Percentiles rank a stretch among this genome's conserved stretches.
Conservation (phyloP, 2,113 vertebrate species). For the Megaleporinus macrocephalus region DNA sequence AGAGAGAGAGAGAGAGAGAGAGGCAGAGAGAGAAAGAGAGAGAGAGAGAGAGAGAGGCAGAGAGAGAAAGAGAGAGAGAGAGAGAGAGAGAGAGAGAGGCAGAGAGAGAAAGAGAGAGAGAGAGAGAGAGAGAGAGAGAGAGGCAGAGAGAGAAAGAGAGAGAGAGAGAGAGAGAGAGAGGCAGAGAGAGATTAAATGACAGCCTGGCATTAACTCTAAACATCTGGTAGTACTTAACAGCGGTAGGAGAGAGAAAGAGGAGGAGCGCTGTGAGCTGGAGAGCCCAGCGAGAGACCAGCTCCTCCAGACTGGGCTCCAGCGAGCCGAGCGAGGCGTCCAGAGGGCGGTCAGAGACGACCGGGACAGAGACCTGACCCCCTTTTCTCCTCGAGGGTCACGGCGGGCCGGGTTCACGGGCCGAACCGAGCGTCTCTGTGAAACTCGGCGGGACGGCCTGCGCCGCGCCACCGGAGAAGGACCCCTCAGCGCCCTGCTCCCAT, state of each 20-base stretch:
- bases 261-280: constrained; percentile 63
- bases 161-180: constrained; percentile 68
- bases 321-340: constrained; percentile 9
- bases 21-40: too few species aligned
- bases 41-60: too few species aligned
- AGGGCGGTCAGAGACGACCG: neutral
- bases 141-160: constrained; percentile 69
- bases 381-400: neutral
- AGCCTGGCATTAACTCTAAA: constrained; percentile 99
- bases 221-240: constrained; percentile 99
- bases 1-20: constrained; percentile 42
- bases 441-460: constrained; percentile 83
- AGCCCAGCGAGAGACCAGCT: constrained; percentile 44
- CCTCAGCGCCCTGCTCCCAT: constrained; percentile 84
- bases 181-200: constrained; percentile 95
- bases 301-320: neutral
- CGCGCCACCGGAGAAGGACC: constrained; percentile 87
- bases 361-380: neutral
- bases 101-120: neutral
- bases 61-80: too few species aligned
- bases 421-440: neutral
- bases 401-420: neutral
- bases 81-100: constrained; percentile 38
- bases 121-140: neutral
- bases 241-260: constrained; percentile 66